Evolutionary conservation across 2,888 invertebrate genomes (phyloP).

Genomic region (Antheraea yamamai): DNA sequence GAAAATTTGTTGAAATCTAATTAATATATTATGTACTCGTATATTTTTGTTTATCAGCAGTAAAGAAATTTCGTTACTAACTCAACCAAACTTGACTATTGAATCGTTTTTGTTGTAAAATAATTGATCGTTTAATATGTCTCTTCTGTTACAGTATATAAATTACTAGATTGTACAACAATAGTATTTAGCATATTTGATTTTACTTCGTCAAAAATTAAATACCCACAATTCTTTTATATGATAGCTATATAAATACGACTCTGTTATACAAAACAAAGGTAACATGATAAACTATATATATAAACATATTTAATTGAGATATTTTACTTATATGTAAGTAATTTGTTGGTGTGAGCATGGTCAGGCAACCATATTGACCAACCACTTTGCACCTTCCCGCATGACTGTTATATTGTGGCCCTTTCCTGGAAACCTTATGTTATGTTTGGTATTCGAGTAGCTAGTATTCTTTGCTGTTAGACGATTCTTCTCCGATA

Average conservation of each 20-base stretch:
- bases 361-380: constrained; percentile 58
- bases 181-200: neutral
- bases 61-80: neutral
- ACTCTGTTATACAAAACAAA: neutral
- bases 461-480: constrained; percentile 12
- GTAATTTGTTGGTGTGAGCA: constrained; percentile 61
- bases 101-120: neutral
- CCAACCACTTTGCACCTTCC: constrained; percentile 73
- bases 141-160: neutral
- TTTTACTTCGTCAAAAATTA: neutral
- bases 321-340: constrained; percentile 55
- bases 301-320: constrained; percentile 43
- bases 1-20: neutral
- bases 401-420: constrained; percentile 52
- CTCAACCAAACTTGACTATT: neutral
- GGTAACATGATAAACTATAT: neutral
- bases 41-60: neutral
- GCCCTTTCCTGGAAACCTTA: constrained; percentile 67
- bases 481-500: neutral
- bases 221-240: neutral
- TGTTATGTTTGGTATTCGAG: constrained; percentile 47
- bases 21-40: too few species aligned
- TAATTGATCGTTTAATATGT: neutral
- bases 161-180: neutral
- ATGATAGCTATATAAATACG: neutral